Evolutionary conservation across 2,113 vertebrate genomes (phyloP).

Genomic region (Origma solitaria): DNA sequence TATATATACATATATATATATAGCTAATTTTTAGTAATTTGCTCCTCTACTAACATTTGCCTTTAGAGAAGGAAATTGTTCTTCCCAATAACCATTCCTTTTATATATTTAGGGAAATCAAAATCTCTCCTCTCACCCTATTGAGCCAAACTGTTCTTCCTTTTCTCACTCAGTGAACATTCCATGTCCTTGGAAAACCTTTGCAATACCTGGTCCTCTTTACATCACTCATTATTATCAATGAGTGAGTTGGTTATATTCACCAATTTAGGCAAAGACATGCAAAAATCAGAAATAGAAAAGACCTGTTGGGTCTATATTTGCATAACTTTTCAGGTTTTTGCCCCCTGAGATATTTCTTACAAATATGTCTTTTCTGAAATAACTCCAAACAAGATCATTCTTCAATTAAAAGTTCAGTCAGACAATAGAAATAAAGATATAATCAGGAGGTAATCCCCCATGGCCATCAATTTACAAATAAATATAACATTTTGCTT

Average conservation of each 20-base stretch:
- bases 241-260: not conserved
- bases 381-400: not conserved
- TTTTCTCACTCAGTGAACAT: not conserved
- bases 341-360: not conserved
- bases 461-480: not conserved
- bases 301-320: not conserved
- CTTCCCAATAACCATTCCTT: not conserved
- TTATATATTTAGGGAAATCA: not conserved
- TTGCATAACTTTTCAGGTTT: not conserved
- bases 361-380: not conserved
- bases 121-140: not conserved
- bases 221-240: not conserved
- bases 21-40: not conserved
- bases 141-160: not conserved
- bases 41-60: not conserved
- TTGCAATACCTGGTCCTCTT: not conserved
- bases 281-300: not conserved
- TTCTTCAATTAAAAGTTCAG: not conserved
- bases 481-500: not conserved
- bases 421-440: not conserved
- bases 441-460: not conserved
- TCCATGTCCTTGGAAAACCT: not conserved
- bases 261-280: not conserved
- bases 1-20: no score
- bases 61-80: not conserved